Base-by-base conservation (phyloP, 1,140 invertebrate genomes). In the Sminthurides bifidus region DNA sequence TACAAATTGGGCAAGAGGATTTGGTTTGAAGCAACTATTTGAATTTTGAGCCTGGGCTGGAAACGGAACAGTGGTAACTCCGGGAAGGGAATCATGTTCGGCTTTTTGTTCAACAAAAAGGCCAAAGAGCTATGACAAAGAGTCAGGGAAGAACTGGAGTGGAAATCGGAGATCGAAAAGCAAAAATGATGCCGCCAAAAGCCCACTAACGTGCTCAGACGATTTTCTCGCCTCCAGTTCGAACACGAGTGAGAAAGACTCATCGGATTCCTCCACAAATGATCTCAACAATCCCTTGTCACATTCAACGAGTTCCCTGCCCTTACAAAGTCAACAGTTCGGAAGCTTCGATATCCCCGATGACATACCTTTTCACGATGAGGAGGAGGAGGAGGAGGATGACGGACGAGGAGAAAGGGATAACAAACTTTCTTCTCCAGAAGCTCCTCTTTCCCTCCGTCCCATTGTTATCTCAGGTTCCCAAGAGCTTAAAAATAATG, bases 91-190 rank as follows among this genome's bases (percentile, higher is more conserved):
- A 60, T 19, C 24, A 60, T 60, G 60, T 63, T 63, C 51, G 60
- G 60, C 27, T 63, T 63, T 33, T 37, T 62, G n/a, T 63, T 63
- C 30, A 59, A 59, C 27, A 48, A 48, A 27, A 56, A 46, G 45
- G 30, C 27, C 41, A 27, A 56, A 54, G 30, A 54, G 57, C 21
- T 51, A 54, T 26, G 57, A 54, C 57, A 63, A 63, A 24, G 48
- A 59, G 3, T 26, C 29, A 21, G 41, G 41, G 33, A 33, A 53
- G 33, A 33, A 2, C n/a, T 8, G 35, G 6, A 53, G 41, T 41
- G 30, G 30, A n/a, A 56, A 41, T 14, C 12, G 41, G 41, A 26
- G 44, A 17, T 38, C 31, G 30, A 19, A 26, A 33, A 15, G 30
- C 19, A 35, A 30, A 29, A 48, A 48, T n/a, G 45, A 48, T 37